Conservation (phyloP, 2,797 vertebrate species). For the Characodon lateralis region DNA sequence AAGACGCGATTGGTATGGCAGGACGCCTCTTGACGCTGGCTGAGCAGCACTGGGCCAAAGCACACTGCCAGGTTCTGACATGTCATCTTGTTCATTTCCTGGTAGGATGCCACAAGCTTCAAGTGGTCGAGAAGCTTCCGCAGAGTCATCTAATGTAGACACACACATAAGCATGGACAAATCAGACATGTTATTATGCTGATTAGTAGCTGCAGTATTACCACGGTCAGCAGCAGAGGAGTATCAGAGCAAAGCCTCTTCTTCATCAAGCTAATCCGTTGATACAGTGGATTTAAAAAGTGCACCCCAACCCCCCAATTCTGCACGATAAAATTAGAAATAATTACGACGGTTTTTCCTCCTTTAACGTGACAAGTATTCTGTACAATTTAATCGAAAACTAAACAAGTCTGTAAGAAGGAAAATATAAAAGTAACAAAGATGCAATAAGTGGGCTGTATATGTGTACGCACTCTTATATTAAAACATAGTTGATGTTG, state of each 20-base stretch:
- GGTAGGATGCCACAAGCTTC: slow-evolving; percentile 93
- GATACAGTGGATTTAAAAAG: background rate
- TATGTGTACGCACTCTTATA: too few relatives aligned
- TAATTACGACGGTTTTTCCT: too few relatives aligned
- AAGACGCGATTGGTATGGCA: slow-evolving; percentile 93
- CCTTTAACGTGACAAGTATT: too few relatives aligned
- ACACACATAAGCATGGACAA: slow-evolving; percentile 26
- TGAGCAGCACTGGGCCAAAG: slow-evolving; percentile 95
- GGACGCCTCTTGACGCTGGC: slow-evolving; percentile 92
- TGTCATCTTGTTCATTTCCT: slow-evolving; percentile 96
- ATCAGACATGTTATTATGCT: slow-evolving; percentile 49
- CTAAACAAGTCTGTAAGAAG: too few relatives aligned
- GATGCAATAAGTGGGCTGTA: too few relatives aligned
- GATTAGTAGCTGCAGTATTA: slow-evolving; percentile 41
- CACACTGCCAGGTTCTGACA: slow-evolving; percentile 99
- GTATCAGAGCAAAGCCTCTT: slow-evolving; percentile 5
- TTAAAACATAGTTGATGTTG: too few relatives aligned
- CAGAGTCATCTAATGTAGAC: slow-evolving; percentile 84
- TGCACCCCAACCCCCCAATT: too few relatives aligned
- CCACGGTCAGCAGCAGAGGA: slow-evolving; percentile 10
- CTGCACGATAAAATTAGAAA: too few relatives aligned
- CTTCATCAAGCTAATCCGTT: slow-evolving; percentile 7
- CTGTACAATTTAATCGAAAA: too few relatives aligned
- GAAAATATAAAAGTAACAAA: too few relatives aligned
- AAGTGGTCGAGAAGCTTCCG: slow-evolving; percentile 94